phyloP scores from a whole-genome alignment of 2,797 vertebrate genomes.

The Spondyliosoma cantharus region DNA sequence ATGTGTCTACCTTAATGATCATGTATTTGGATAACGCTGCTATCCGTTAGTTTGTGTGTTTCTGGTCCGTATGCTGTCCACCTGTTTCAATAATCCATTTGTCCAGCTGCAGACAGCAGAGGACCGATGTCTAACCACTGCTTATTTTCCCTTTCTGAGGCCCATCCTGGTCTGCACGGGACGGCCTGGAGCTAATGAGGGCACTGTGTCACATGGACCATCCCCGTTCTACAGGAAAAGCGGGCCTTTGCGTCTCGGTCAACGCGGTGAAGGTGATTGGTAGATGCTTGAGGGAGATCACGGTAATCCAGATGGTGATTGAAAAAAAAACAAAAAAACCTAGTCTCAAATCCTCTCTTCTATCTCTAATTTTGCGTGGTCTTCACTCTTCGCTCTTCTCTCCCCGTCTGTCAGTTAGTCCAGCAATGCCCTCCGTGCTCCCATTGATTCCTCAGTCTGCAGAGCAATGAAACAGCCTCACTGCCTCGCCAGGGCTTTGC shows the following conservation, averaged over 20 bases:
- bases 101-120: conserved; percentile 68
- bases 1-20: conserved; percentile 7
- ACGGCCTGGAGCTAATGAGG: conserved; percentile 48
- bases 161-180: conserved; percentile 50
- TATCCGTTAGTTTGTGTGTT: conserved; percentile 54
- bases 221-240: conserved; percentile 11
- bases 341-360: not conserved
- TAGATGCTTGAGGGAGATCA: not conserved
- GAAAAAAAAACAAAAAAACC: not conserved
- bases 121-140: conserved; percentile 51
- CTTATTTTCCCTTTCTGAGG: conserved; percentile 73
- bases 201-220: conserved; percentile 25
- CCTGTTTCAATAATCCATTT: conserved; percentile 79
- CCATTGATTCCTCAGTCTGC: conserved; percentile 68
- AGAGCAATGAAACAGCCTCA: conserved; percentile 67
- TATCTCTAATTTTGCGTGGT: conserved; percentile 1
- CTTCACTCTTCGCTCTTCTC: conserved; percentile 29
- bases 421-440: conserved; percentile 62
- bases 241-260: not conserved
- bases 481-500: conserved; percentile 72
- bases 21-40: conserved; percentile 53
- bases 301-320: not conserved
- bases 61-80: conserved; percentile 67
- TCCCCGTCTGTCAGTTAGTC: conserved; percentile 36
- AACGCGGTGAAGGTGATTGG: conserved; percentile 6